Evolutionary conservation across 2,888 invertebrate genomes (phyloP).

Genomic region (Neria commutata): DNA sequence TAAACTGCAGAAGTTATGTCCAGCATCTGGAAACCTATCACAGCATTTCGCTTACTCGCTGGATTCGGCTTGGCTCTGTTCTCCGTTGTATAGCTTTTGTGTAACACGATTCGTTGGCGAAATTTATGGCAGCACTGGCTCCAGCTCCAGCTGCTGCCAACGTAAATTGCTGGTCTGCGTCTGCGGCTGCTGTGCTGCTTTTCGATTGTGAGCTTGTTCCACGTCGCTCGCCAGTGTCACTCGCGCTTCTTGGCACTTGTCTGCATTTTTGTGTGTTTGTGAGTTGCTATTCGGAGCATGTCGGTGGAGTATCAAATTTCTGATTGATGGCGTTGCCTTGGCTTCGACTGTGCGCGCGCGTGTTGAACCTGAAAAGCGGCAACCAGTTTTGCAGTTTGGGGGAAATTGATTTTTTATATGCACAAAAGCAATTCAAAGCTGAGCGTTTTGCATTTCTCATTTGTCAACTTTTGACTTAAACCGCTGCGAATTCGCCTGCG

Average conservation of each 20-base stretch:
- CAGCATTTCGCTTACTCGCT: not conserved
- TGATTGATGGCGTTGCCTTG: constrained; percentile 10
- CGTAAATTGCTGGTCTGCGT: constrained; percentile 16
- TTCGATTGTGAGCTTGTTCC: too few relatives aligned
- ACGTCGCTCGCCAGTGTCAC: too few relatives aligned
- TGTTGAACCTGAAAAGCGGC: not conserved
- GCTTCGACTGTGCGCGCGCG: not conserved
- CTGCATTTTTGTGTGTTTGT: too few relatives aligned
- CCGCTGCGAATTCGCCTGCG: too few relatives aligned
- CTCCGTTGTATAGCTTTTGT: constrained; percentile 11
- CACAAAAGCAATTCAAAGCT: too few relatives aligned
- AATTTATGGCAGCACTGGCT: constrained; percentile 19
- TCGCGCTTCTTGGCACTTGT: not conserved
- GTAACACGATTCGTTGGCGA: constrained; percentile 21
- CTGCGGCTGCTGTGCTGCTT: not conserved
- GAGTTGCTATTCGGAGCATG: constrained; percentile 4
- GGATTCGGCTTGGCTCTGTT: not conserved
- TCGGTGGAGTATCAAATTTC: constrained; percentile 19
- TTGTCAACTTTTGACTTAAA: too few relatives aligned
- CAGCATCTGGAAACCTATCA: not conserved
- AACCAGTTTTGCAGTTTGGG: too few relatives aligned
- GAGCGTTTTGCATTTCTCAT: too few relatives aligned
- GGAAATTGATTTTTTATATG: too few relatives aligned
- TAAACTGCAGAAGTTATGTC: not conserved
- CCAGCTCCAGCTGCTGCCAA: constrained; percentile 16